Evolutionary conservation across 2,888 invertebrate genomes (phyloP), one percentile per base, ranked within the genome.

Genomic region (Tetranychus piercei): DNA sequence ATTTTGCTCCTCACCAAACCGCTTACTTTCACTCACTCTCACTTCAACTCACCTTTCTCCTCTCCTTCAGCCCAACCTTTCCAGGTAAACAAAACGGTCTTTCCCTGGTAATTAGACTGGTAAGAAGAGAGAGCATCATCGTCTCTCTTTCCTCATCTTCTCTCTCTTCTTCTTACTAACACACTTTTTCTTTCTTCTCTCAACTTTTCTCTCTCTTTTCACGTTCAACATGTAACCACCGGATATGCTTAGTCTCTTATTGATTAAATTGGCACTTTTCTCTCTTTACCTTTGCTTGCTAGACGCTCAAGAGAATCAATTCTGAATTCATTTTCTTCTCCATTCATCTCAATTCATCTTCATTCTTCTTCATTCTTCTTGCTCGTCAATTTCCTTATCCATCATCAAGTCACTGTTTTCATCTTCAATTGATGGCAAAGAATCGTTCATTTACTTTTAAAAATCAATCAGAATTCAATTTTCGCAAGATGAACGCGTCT

Each of bases 1-100:
- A 23, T 67, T 22, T 23, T 69, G 22, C 20, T 22, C 34, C 69
- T 69, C 69, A 11, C 22, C 34, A 9, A 23, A 20, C 22, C 67
- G n/a, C 67, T 67, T 22, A 22, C 67, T 67, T 22, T 67, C 67
- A 22, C 67, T 67, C 67, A 18, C 67, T 67, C 67, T 67, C 67
- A 18, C 67, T 67, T n/a, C 2, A 34, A 34, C 67, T 67, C n/a
- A 18, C 67, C n/a, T n/a, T 67, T 7, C 22, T 18, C 18, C 8
- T n/a, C 67, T 67, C 67, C 7, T n/a, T 20, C 5, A 6, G 9
- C 34, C n/a, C 34, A 11, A 23, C 34, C 69, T 9, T 69, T 22
- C 22, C 55, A 55, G 55, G 55, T 55, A 55, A 55, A 55, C 55
- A 55, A 55, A 55, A 55, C 55, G 55, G 55, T 69, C 69, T 23